Conservation (phyloP, 2,113 vertebrate genomes). For the Astatotilapia flaviijosephi region DNA sequence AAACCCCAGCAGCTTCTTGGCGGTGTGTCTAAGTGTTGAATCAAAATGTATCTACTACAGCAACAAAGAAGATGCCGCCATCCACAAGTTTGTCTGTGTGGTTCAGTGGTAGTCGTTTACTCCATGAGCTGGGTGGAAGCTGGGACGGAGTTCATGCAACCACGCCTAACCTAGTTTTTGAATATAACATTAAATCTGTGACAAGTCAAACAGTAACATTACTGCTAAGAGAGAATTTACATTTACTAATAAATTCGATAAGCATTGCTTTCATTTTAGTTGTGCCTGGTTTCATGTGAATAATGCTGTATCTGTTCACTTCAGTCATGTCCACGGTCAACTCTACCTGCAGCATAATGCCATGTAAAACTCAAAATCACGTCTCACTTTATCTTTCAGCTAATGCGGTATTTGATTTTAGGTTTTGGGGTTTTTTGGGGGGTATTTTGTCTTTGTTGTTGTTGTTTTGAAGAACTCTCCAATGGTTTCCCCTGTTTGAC, state of each 20-base stretch:
- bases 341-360: background rate
- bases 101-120: background rate
- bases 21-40: background rate
- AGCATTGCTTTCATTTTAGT: background rate
- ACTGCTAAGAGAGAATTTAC: background rate
- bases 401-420: background rate
- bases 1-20: rapidly evolving
- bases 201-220: background rate
- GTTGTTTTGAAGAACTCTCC: background rate
- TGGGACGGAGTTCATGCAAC: background rate
- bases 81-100: background rate
- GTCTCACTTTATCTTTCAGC: background rate
- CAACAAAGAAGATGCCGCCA: background rate
- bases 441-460: background rate
- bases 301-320: background rate
- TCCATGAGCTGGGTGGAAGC: background rate
- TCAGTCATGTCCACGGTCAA: background rate
- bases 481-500: background rate
- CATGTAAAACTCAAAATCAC: background rate
- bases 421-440: rapidly evolving
- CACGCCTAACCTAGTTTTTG: background rate
- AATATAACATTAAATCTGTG: background rate
- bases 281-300: background rate
- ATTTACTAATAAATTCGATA: background rate
- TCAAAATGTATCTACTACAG: background rate